Base-by-base conservation (phyloP, 2,113 vertebrate genomes). In the Eonycteris spelaea region DNA sequence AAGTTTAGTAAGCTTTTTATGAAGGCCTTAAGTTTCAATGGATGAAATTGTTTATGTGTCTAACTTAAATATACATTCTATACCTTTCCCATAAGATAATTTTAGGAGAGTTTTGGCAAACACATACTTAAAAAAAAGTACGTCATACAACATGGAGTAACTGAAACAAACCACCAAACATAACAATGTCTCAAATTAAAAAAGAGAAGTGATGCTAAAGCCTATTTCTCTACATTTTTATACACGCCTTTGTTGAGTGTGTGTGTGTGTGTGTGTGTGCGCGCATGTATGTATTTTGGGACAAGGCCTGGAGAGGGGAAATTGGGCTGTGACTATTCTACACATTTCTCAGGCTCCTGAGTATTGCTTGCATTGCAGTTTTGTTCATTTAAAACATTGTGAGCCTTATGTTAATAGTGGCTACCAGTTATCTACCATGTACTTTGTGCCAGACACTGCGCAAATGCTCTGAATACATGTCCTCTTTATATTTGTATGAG, bases 51-150 rank as follows among this genome's bases (percentile, higher is more conserved):
- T 43, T 78, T 90, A 77, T 70, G 6, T 0, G 4, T 94, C 90
- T 74, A 59, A 0, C 22, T n/a, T 94, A 73, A 43, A 74, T 19
- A 59, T 0, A 1, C 21, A 68, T 55, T 80, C 18, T 65, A 0
- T 89, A 22, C 16, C 26, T 77, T 55, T 73, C 61, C 59, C 9
- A 9, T 40, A 88, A 78, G 61, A 70, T 33, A 57, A 90, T 77
- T 70, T 88, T 74, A 38, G 9, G 73, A 77, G 16, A 28, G 15
- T 91, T 94, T 86, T 71, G 30, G 38, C 75, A 95, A 92, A 96
- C 26, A 79, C 13, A 53, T 14, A 35, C 19, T 38, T 4, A 86
- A 77, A 53, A 12, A 70, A 92, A 92, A 92, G 48, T 33, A 8
- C 21, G 55, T 48, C 28, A 45, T 22, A 8, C 15, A 71, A 59